Base-by-base conservation (phyloP, 2,888 invertebrate species). In the Megalurothrips usitatus region DNA sequence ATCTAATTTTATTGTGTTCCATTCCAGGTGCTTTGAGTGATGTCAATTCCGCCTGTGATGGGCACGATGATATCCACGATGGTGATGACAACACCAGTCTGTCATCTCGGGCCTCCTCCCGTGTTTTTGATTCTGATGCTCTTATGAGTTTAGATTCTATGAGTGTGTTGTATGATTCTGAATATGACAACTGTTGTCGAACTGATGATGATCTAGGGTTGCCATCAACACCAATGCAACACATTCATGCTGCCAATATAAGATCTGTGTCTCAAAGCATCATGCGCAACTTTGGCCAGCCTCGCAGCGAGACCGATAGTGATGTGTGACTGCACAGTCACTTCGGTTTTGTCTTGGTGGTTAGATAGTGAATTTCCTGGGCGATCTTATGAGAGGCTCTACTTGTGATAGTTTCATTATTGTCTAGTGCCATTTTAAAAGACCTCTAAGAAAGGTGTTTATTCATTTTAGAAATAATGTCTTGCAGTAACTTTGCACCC, bases 51-150 rank as follows among this genome's bases (percentile, higher is more conserved):
- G 92, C 94, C 84, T 94, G 93, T 79, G 91, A 92, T 85, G 85
- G 83, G 83, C 78, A 48, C 81, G 80, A 78, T 1, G 82, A 82
- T 43, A 85, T 85, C 79, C 88, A 89, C 80, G 89, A 89, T 79
- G 90, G 90, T 83, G 90, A 91, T 85, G 91, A 91, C 86, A 91
- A 95, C 86, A 94, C 94, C 83, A 92, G 92, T 84, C 92, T 95
- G 83, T 95, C 95, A 6, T 95, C 95, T 11, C 90, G 95, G 83
- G 95, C 95, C 58, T 95, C 94, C 34, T 94, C 95, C 19, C 91
- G 94, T 14, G 91, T 95, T 79, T 92, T 95, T 84, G 94, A 94
- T 87, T 92, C 93, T 0, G 93, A 93, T 85, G 93, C 93, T 81
- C 90, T 93, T 83, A 91, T 93, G 85, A 94, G 94, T 82, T 89